These are phyloP conservation scores for Halcyon smyrnensis DNA, from an alignment of 2,797 vertebrate species.

Conservation along the genomic window DNA sequence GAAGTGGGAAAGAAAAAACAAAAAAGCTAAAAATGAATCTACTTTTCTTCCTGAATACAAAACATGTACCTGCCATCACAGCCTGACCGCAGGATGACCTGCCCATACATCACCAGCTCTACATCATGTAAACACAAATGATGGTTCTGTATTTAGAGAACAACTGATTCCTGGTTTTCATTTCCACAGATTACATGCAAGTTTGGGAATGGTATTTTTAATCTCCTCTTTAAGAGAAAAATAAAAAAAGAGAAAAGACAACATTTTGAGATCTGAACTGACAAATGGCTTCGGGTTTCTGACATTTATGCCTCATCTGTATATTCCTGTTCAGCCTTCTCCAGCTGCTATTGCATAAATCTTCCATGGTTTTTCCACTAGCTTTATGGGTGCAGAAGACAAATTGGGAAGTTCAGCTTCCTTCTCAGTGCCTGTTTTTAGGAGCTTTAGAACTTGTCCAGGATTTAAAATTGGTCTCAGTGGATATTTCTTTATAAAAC, in stretches of 20 bases:
- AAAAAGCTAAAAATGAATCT: neutral
- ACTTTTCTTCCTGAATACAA: neutral
- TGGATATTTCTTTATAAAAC: neutral
- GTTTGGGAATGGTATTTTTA: neutral
- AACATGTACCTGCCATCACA: neutral
- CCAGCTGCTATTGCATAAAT: slow-evolving; percentile 42
- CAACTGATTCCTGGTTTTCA: slow-evolving; percentile 17
- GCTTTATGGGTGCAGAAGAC: neutral
- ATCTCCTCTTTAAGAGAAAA: slow-evolving; percentile 16
- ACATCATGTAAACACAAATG: neutral
- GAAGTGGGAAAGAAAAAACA: neutral
- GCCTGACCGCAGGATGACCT: neutral
- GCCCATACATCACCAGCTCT: neutral
- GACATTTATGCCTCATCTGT: slow-evolving; percentile 23
- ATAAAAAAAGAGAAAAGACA: neutral
- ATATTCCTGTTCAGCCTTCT: neutral
- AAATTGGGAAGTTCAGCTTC: slow-evolving; percentile 1
- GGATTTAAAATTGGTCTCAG: neutral
- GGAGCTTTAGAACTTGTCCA: neutral
- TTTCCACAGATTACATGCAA: slow-evolving; percentile 31
- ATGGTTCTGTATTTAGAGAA: slow-evolving; percentile 5
- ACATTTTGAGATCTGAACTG: slow-evolving; percentile 44
- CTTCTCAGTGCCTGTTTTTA: neutral
- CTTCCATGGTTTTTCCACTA: neutral
- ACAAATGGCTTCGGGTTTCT: slow-evolving; percentile 38